These are phyloP conservation scores for Poeciliopsis occidentalis DNA, from an alignment of 2,113 vertebrate genomes.

Conservation along the genomic window DNA sequence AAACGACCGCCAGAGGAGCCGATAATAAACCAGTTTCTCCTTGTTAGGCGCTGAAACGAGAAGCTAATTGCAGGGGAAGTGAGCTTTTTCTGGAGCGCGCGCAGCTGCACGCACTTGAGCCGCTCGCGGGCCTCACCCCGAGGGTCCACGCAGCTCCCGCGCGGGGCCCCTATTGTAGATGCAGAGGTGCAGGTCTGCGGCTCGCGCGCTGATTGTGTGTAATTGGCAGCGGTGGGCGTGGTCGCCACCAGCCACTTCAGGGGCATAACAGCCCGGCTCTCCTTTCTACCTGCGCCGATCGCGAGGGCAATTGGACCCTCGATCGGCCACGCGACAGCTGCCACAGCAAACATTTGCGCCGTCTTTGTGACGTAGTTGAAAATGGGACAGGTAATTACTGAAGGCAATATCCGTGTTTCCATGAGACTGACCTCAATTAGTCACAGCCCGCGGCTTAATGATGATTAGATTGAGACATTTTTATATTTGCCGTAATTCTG, in stretches of 20 bases:
- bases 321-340: constrained; percentile 86
- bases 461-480: constrained; percentile 89
- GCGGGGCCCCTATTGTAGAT: constrained; percentile 89
- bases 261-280: constrained; percentile 67
- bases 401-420: constrained; percentile 24
- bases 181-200: constrained; percentile 86
- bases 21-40: constrained; percentile 87
- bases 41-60: constrained; percentile 88
- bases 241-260: constrained; percentile 95
- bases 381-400: constrained; percentile 42
- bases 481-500: constrained; percentile 88
- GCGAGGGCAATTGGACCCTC: constrained; percentile 55
- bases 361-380: constrained; percentile 81
- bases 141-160: constrained; percentile 85
- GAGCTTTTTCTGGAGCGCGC: constrained; percentile 85
- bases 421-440: constrained; percentile 88
- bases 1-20: constrained; percentile 84
- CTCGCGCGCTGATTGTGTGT: constrained; percentile 94
- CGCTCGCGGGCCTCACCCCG: constrained; percentile 83
- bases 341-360: constrained; percentile 78
- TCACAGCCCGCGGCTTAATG: constrained; percentile 74
- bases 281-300: constrained; percentile 84
- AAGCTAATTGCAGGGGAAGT: constrained; percentile 94
- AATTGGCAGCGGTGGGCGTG: constrained; percentile 92
- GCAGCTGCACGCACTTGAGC: constrained; percentile 99